Percentiles rank a stretch among this genome's conserved stretches.
Conservation (phyloP, 2,888 invertebrate genomes). For the Pristionchus exspectatus region DNA sequence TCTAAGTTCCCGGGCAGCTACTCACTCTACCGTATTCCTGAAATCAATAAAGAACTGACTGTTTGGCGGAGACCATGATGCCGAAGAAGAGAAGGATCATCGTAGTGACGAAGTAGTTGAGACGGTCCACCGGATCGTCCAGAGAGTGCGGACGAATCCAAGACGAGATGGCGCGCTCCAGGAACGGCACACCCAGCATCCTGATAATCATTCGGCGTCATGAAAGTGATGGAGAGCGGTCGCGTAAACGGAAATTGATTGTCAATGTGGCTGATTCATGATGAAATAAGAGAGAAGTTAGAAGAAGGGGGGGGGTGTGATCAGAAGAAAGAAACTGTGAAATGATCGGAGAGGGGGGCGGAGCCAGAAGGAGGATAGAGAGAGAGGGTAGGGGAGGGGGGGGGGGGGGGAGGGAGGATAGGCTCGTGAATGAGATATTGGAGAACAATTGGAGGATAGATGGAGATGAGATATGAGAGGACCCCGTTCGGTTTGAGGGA, state of each 20-base stretch:
- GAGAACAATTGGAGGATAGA: not conserved
- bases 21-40: not conserved
- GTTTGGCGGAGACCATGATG: conserved; percentile 72
- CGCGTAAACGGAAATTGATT: not conserved
- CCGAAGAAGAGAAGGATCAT: conserved; percentile 70
- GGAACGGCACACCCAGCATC: conserved; percentile 77
- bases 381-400: not conserved
- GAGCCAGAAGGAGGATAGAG: not conserved
- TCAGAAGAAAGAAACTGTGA: conserved; percentile 17
- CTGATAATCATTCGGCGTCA: conserved; percentile 4
- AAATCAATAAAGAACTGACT: conserved; percentile 58
- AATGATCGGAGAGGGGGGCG: not conserved
- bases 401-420: not conserved
- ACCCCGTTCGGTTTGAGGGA: not conserved
- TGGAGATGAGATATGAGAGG: not conserved
- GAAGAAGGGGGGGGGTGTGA: not conserved
- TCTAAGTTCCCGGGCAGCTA: not conserved
- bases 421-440: not conserved
- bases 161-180: conserved; percentile 70
- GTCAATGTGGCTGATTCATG: not conserved
- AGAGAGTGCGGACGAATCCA: conserved; percentile 71
- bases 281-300: not conserved
- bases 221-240: not conserved
- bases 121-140: conserved; percentile 70
- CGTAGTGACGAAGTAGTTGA: conserved; percentile 71